Evolutionary conservation across 2,113 vertebrate genomes (phyloP).

Genomic region (Microcebus murinus): DNA sequence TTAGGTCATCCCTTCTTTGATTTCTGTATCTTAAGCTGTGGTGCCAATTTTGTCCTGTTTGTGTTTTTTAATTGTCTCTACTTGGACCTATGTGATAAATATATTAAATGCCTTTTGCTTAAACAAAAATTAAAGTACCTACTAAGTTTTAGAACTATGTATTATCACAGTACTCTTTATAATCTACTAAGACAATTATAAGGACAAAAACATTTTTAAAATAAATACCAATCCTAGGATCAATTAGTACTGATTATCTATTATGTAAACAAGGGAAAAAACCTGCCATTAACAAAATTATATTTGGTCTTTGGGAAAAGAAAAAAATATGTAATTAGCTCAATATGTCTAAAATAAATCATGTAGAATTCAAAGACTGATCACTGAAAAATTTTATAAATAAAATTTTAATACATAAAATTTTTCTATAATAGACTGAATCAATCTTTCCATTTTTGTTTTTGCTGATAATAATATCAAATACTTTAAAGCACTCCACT

Average conservation of each 20-base stretch:
- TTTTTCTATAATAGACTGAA: neutral
- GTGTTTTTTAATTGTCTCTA: neutral
- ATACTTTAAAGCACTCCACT: constrained; percentile 9
- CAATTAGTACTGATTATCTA: neutral
- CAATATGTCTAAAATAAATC: neutral
- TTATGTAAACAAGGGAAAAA: neutral
- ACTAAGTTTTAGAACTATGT: constrained; percentile 6
- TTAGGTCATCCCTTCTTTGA: too few relatives aligned
- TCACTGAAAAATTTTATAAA: neutral
- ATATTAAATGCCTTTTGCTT: neutral
- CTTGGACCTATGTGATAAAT: neutral
- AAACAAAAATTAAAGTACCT: neutral
- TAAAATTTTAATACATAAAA: neutral
- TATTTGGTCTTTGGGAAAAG: neutral
- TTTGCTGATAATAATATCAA: neutral
- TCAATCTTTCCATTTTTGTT: neutral
- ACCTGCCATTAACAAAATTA: neutral
- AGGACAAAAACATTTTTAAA: neutral
- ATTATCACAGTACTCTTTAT: neutral
- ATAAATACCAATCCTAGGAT: neutral
- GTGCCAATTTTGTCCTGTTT: neutral
- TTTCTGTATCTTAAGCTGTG: neutral
- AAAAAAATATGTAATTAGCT: neutral
- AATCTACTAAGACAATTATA: neutral
- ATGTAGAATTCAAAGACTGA: neutral